Evolutionary conservation across 2,797 vertebrate species (phyloP).

Genomic region (Tenualosa thibaudeaui): DNA sequence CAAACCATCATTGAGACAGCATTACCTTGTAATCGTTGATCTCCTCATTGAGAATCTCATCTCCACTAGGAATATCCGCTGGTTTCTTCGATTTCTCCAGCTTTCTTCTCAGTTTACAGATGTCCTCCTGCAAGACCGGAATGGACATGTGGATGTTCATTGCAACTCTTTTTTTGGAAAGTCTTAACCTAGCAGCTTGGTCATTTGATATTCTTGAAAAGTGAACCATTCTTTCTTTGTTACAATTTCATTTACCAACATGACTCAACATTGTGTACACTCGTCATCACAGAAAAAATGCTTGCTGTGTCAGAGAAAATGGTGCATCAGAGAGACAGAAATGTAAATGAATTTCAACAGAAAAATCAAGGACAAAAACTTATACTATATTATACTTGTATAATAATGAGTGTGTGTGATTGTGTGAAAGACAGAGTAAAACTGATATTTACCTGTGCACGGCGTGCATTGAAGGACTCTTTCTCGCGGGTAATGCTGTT

Average conservation of each 20-base stretch:
- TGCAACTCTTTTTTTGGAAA: background rate
- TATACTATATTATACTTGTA: too few relatives aligned
- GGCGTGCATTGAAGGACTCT: constrained; percentile 92
- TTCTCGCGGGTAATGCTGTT: constrained; percentile 95
- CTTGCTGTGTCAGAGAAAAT: background rate
- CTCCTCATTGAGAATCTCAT: constrained; percentile 95
- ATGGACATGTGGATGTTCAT: background rate
- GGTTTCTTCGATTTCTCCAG: constrained; percentile 97
- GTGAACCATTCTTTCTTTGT: background rate
- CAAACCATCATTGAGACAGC: background rate
- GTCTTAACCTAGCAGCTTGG: background rate
- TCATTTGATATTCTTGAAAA: background rate
- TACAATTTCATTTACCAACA: background rate
- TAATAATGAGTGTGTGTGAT: background rate
- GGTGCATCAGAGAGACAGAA: background rate
- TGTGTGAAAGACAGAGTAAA: background rate
- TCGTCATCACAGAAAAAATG: too few relatives aligned
- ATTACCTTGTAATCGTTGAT: constrained; percentile 96
- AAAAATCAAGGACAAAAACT: too few relatives aligned
- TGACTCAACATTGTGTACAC: too few relatives aligned
- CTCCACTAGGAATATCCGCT: constrained; percentile 92
- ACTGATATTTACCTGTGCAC: constrained; percentile 83
- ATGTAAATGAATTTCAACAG: background rate
- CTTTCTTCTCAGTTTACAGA: constrained; percentile 90
- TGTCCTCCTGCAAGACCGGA: constrained; percentile 83